Percentiles rank a stretch among this genome's conserved stretches.
These are phyloP conservation scores for Heterochromis multidens DNA, from an alignment of 2,113 vertebrate species.

Conservation along the genomic window DNA sequence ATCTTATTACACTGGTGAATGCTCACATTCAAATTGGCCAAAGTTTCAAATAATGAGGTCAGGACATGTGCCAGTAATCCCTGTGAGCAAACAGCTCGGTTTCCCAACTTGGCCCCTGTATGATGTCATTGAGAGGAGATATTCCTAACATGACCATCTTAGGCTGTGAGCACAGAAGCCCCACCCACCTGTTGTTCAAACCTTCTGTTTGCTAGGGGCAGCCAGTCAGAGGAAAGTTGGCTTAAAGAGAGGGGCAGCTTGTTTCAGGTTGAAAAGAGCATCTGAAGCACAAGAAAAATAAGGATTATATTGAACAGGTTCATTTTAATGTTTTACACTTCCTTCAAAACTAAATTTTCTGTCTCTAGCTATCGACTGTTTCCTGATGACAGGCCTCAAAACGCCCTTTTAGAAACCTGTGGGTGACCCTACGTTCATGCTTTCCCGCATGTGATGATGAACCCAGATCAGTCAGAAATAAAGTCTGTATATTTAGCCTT, in stretches of 20 bases:
- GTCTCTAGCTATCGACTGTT: not conserved
- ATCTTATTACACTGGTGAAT: not conserved
- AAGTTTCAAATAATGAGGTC: not conserved
- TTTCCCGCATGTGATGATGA: not conserved
- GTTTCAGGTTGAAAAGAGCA: not conserved
- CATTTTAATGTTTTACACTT: not conserved
- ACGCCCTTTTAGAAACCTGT: not conserved
- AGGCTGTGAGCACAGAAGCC: not conserved
- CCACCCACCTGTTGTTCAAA: not conserved
- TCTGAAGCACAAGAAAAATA: not conserved
- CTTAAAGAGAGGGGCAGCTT: not conserved
- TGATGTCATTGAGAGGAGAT: not conserved
- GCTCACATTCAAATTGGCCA: not conserved
- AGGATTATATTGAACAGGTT: not conserved
- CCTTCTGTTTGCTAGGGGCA: not conserved
- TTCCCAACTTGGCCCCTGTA: not conserved
- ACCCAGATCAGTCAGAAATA: conserved; percentile 28
- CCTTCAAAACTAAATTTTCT: no score
- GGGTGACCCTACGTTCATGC: not conserved
- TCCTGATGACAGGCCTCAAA: not conserved
- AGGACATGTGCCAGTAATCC: not conserved
- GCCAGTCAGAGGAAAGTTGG: not conserved
- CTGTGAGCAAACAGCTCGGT: not conserved
- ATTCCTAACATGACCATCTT: not conserved
- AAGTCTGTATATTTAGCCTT: conserved; percentile 63